Percentiles rank a stretch among this genome's conserved stretches.
These are phyloP conservation scores for Xanthorhoe designata DNA, from an alignment of 2,888 invertebrate species.

Conservation along the genomic window DNA sequence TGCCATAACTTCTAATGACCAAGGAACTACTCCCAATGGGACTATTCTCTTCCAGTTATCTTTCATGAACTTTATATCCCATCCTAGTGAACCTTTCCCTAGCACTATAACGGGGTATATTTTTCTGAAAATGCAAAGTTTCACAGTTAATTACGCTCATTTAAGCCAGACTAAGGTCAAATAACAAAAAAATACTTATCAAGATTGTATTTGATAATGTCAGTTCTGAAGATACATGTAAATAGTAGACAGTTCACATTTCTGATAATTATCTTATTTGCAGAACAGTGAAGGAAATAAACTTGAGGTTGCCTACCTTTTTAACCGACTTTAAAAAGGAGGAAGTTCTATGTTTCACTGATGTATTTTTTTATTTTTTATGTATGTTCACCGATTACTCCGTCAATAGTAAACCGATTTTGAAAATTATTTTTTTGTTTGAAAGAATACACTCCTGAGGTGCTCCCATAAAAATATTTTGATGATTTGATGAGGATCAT, in stretches of 20 bases:
- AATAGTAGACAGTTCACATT: not conserved
- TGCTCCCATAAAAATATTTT: no score
- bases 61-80: constrained; percentile 71
- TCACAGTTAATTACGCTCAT: not conserved
- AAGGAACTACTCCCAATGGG: constrained; percentile 70
- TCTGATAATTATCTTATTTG: not conserved
- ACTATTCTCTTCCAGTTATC: constrained; percentile 66
- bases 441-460: no score
- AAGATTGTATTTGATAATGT: not conserved
- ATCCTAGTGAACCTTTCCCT: constrained; percentile 74
- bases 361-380: no score
- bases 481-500: no score
- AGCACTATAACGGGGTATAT: constrained; percentile 76
- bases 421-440: no score
- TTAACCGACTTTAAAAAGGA: no score
- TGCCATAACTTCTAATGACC: constrained; percentile 68
- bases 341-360: no score
- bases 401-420: no score
- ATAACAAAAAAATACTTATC: not conserved
- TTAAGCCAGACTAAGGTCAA: not conserved
- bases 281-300: not conserved
- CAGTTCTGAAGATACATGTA: not conserved
- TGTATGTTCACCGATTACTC: no score
- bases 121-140: constrained; percentile 57
- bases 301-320: not conserved